Evolutionary conservation across 2,888 invertebrate genomes (phyloP), one percentile per base, ranked within the genome.

Genomic region (Rhagophthalmus giganteus): DNA sequence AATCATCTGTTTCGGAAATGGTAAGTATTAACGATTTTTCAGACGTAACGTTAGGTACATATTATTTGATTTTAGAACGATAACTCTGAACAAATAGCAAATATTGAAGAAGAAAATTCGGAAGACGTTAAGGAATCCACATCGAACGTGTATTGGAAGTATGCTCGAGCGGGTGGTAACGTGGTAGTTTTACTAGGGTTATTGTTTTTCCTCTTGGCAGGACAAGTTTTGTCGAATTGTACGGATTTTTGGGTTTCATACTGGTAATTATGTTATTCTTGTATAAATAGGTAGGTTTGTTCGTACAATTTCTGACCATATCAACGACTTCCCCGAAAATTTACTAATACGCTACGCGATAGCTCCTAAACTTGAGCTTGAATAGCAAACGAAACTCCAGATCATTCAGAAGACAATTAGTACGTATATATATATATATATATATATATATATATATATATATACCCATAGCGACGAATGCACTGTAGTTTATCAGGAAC

Each of bases 181-280:
- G 25, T 54, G 30, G 56, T 48, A 9, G 26, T 55, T 9, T 37
- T 59, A n/a, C 14, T 57, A 6, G 30, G 40, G 4, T 25, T 62
- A 11, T 10, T 40, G 3, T 6, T 53, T 2, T 14, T 49, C 15
- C 11, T 60, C 11, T 2, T 58, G 15, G n/a, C 44, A 6, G 55
- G 46, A 11, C 62, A 62, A 56, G 30, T 54, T 10, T 28, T 41
- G 5, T 51, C 55, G 11, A 62, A 59, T 40, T 41, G 45, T 10
- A 50, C 52, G 0, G 62, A 62, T 52, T 55, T 59, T 12, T 62
- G 57, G 51, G 40, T 61, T 1, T 58, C 54, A n/a, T 60, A 54
- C 35, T 62, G 62, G 62, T 61, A 54, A 40, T 32, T 30, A 15
- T 9, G 8, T 13, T 2, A 6, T 28, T 14, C 28, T 25, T 13